phyloP scores from a whole-genome alignment of 2,888 invertebrate species.

The Amblyjoppa proteus region DNA sequence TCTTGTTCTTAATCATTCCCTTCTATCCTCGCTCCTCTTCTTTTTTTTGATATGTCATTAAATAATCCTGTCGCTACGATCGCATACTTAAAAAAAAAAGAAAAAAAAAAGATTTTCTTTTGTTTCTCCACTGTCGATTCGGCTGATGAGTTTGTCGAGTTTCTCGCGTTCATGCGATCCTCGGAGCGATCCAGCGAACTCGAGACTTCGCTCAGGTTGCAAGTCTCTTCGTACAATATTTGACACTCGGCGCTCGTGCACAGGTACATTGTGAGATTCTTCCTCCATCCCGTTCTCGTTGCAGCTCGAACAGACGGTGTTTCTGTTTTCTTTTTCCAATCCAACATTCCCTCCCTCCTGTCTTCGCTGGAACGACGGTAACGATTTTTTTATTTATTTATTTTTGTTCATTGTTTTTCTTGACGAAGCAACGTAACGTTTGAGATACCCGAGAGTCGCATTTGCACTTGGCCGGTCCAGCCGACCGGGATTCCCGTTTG shows the following conservation, averaged over 20 bases:
- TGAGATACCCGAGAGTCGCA: conserved; percentile 8
- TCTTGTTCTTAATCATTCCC: conserved; percentile 35
- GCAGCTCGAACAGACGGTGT: conserved; percentile 3
- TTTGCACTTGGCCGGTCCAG: conserved; percentile 52
- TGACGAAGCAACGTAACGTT: conserved; percentile 19
- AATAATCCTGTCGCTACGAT: conserved; percentile 42
- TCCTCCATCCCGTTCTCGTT: conserved; percentile 48
- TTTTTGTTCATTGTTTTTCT: background rate
- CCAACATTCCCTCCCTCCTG: background rate
- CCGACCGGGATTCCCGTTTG: conserved; percentile 38
- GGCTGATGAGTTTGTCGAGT: background rate
- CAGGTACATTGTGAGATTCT: conserved; percentile 77
- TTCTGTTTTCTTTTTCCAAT: background rate
- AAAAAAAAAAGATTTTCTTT: background rate
- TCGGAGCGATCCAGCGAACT: conserved; percentile 20
- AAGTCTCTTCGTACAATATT: background rate
- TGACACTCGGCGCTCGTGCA: conserved; percentile 48
- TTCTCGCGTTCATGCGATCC: conserved; percentile 4
- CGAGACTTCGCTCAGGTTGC: background rate
- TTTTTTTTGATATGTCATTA: conserved; percentile 64
- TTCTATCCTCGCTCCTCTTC: conserved; percentile 32
- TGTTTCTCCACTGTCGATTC: background rate
- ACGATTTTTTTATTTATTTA: background rate
- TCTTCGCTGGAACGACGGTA: background rate
- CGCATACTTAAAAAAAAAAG: background rate